These are phyloP conservation scores for Hemaris fuciformis DNA, from an alignment of 2,888 invertebrate species.

Conservation along the genomic window DNA sequence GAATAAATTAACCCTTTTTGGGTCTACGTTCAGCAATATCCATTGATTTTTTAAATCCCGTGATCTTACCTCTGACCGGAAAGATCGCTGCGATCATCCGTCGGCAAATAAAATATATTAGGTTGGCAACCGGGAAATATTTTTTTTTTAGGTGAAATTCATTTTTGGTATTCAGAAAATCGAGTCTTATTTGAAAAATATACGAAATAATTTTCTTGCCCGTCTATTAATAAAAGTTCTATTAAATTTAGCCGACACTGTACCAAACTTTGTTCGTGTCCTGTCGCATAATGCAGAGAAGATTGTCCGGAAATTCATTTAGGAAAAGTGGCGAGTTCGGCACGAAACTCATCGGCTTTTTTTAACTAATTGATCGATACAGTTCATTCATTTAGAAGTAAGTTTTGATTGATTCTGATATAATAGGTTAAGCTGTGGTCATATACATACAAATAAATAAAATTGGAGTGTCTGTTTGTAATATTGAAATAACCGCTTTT, in stretches of 20 bases:
- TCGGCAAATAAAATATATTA: too few species aligned
- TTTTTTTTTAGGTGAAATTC: too few species aligned
- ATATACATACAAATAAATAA: too few species aligned
- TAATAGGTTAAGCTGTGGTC: neutral
- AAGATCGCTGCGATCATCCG: too few species aligned
- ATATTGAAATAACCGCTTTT: too few species aligned
- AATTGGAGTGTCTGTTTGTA: too few species aligned
- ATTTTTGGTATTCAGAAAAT: neutral
- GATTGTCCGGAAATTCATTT: conserved; percentile 42
- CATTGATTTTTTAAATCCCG: too few species aligned
- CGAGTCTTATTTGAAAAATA: neutral
- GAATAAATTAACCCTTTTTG: too few species aligned
- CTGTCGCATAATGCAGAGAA: conserved; percentile 28
- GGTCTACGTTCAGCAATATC: too few species aligned
- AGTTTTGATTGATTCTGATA: neutral
- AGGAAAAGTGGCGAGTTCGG: neutral
- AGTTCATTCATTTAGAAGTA: neutral
- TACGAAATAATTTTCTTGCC: too few species aligned
- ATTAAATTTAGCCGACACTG: conserved; percentile 32
- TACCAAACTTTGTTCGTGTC: conserved; percentile 28
- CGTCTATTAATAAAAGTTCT: neutral
- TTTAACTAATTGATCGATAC: neutral
- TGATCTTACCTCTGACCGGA: too few species aligned
- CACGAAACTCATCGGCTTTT: neutral
- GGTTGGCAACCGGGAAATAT: too few species aligned